A percentile compares a stretch with the other conserved stretches of the same genome.
Evolutionary conservation across 2,888 invertebrate species (phyloP).

Genomic region (Drosophila anomalata): DNA sequence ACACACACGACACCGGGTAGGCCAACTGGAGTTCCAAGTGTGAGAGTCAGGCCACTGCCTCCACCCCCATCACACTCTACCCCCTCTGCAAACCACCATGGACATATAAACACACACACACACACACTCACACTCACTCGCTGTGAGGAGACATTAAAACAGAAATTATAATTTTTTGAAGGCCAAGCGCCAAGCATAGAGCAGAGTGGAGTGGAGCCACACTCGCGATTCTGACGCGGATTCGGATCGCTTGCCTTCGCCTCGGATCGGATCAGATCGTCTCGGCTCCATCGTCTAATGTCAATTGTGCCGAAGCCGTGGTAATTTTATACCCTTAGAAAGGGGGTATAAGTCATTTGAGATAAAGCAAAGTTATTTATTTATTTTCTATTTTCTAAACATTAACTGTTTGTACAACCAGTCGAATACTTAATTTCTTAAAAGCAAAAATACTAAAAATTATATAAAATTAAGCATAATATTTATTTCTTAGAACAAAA

Average conservation of each 20-base stretch:
- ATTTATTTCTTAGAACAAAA: too few species aligned
- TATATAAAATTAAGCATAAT: too few species aligned
- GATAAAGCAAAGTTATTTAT: not conserved
- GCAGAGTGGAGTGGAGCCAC: conserved; percentile 20
- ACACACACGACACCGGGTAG: conserved; percentile 30
- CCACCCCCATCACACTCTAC: conserved; percentile 12
- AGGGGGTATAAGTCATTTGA: not conserved
- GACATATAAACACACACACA: conserved; percentile 16
- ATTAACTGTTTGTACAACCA: too few species aligned
- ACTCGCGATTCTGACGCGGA: conserved; percentile 7
- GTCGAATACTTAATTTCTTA: not conserved
- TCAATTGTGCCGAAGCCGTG: conserved; percentile 61
- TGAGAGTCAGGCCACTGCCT: conserved; percentile 4
- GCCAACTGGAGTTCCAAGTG: conserved; percentile 38
- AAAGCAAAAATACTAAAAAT: too few species aligned
- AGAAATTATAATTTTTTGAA: conserved; percentile 78
- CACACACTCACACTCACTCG: conserved; percentile 11
- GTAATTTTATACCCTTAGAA: conserved; percentile 36
- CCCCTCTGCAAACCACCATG: conserved; percentile 23
- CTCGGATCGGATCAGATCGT: conserved; percentile 1
- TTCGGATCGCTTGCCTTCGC: conserved; percentile 20
- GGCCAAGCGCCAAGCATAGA: conserved; percentile 56
- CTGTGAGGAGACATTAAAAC: conserved; percentile 56
- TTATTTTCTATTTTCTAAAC: not conserved
- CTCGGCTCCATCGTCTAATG: conserved; percentile 51